These are phyloP conservation scores for Cydia splendana DNA, from an alignment of 1,140 invertebrate genomes.

Conservation along the genomic window DNA sequence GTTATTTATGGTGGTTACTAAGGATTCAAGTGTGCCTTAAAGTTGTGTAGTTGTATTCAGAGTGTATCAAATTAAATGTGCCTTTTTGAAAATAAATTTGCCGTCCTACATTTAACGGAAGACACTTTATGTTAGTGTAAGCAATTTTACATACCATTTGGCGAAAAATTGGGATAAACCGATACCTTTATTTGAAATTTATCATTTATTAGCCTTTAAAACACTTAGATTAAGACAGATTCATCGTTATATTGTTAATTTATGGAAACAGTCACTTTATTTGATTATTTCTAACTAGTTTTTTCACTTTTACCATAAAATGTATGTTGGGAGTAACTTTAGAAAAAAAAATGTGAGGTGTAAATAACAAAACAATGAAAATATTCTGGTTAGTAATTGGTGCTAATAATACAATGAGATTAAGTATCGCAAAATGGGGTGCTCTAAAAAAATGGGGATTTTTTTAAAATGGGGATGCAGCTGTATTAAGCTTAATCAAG, in stretches of 20 bases:
- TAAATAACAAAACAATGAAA: not conserved
- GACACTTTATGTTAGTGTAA: conserved; percentile 1
- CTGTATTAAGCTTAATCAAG: no score
- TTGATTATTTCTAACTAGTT: not conserved
- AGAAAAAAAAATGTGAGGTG: not conserved
- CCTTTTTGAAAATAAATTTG: conserved; percentile 20
- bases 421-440: not conserved
- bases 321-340: not conserved
- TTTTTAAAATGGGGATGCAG: no score
- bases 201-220: not conserved
- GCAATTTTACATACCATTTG: not conserved
- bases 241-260: not conserved
- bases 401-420: not conserved
- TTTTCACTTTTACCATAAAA: not conserved
- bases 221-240: not conserved
- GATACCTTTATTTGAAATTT: not conserved
- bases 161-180: not conserved
- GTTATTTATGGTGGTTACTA: conserved; percentile 29
- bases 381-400: conserved; percentile 1
- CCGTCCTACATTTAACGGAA: conserved; percentile 16
- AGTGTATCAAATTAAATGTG: conserved; percentile 8
- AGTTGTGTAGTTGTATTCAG: not conserved
- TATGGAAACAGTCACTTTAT: conserved; percentile 10
- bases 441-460: not conserved
- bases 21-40: conserved; percentile 27